Conservation (phyloP, 2,888 invertebrate species). For the Pimpla rufipes region DNA sequence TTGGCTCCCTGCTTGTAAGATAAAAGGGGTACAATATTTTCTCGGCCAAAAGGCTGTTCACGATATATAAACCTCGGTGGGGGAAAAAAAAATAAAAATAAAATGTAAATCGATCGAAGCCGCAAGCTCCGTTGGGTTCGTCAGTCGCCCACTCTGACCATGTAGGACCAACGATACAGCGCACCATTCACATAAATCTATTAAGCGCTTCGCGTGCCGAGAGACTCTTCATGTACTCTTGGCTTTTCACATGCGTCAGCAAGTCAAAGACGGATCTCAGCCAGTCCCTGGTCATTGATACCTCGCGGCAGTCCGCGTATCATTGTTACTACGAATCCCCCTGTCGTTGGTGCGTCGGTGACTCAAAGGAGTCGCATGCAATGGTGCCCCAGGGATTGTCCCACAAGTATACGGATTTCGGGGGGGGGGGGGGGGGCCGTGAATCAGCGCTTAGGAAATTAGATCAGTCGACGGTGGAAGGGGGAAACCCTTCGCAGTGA, state of each 20-base stretch:
- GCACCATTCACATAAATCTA: constrained; percentile 44
- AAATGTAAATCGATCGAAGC: neutral
- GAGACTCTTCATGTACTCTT: constrained; percentile 26
- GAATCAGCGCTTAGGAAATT: constrained; percentile 68
- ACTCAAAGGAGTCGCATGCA: constrained; percentile 5
- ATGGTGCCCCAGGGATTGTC: constrained; percentile 29
- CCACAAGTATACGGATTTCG: constrained; percentile 11
- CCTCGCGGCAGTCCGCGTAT: too few species aligned
- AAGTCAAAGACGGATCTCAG: neutral
- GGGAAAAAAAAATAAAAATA: neutral
- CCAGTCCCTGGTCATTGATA: neutral
- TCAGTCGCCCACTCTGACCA: neutral
- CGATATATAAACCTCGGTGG: too few species aligned
- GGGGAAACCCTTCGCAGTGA: constrained; percentile 77
- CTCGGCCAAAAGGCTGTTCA: too few species aligned
- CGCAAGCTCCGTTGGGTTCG: neutral
- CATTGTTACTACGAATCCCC: neutral
- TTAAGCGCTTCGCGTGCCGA: constrained; percentile 26
- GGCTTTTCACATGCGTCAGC: constrained; percentile 15
- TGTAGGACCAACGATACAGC: neutral
- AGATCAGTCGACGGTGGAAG: constrained; percentile 74
- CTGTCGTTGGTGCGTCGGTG: neutral
- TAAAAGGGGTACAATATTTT: too few species aligned
- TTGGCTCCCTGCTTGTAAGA: too few species aligned
- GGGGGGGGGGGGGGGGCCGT: too few species aligned